phyloP scores from a whole-genome alignment of 2,888 invertebrate species.

The Salpingus planirostris region DNA sequence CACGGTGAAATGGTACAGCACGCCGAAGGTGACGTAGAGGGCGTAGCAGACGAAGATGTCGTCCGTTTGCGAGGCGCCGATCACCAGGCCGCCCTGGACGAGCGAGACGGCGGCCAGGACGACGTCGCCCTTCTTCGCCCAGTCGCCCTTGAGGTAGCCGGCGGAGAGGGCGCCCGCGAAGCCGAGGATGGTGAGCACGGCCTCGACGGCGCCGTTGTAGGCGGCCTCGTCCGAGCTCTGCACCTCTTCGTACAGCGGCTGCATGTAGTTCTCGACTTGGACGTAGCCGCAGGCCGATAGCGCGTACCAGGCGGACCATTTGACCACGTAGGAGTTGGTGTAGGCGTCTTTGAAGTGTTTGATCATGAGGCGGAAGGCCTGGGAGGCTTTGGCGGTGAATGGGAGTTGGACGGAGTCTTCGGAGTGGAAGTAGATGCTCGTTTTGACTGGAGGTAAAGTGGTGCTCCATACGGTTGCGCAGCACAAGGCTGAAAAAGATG shows the following conservation, averaged over 20 bases:
- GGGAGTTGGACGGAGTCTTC: constrained; percentile 4
- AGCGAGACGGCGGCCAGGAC: constrained; percentile 42
- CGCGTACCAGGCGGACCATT: constrained; percentile 72
- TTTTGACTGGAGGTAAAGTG: constrained; percentile 58
- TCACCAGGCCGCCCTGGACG: constrained; percentile 46
- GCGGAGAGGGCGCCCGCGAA: constrained; percentile 50
- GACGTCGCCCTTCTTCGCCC: constrained; percentile 38
- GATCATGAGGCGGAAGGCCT: constrained; percentile 45
- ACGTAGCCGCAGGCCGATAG: constrained; percentile 60
- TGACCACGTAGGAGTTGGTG: constrained; percentile 48
- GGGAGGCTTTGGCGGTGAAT: constrained; percentile 21
- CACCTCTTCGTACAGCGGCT: constrained; percentile 70
- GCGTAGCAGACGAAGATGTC: constrained; percentile 56
- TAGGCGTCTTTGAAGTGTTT: constrained; percentile 50
- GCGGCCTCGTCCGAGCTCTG: constrained; percentile 39
- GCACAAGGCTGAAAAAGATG: constrained; percentile 50
- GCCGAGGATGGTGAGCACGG: constrained; percentile 57
- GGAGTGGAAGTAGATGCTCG: constrained; percentile 68
- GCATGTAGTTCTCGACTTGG: constrained; percentile 65
- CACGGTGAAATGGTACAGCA: constrained; percentile 68
- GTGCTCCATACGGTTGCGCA: constrained; percentile 62
- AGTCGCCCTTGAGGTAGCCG: constrained; percentile 39
- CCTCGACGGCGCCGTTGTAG: constrained; percentile 69
- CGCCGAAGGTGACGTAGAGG: constrained; percentile 63
- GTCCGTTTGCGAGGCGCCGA: constrained; percentile 34